Evolutionary conservation across 2,797 vertebrate genomes (phyloP), one percentile per base, ranked within the genome.

Genomic region (Crocidura indochinensis): DNA sequence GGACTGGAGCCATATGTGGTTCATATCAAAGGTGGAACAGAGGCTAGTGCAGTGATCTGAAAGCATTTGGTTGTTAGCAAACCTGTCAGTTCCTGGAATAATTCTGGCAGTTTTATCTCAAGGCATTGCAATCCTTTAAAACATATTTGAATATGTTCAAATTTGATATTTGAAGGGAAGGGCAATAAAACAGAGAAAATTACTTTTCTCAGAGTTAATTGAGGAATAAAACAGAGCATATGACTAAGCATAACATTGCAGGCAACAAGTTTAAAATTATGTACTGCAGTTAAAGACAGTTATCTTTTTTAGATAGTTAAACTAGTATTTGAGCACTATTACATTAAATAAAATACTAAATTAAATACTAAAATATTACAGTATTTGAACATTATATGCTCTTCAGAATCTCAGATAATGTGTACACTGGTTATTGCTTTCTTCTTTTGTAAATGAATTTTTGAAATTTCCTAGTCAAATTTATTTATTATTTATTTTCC

Each of bases 31-130:
- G 84, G 77, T 94, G 76, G 29, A 91, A 79, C 95, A 62, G 74
- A 92, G 51, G 89, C 51, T 90, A 82, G 69, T n/a, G 81, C 91
- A 93, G 49, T 75, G 85, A 97, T 95, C 89, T 95, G 91, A 96
- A 94, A 92, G 88, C 20, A 81, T 74, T 89, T 87, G 38, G 87
- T 93, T 94, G 46, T 95, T 95, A 96, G 82, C 64, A 97, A 96
- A 96, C 81, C 94, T 97, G 96, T 96, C 96, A 97, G 84, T 77
- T 78, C 77, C 95, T 94, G 73, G 76, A 96, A 95, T 87, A 96
- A 93, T 95, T 96, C 76, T 92, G 83, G 29, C 64, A 94, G 38
- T 68, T 97, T 96, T 94, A 79, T 96, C 86, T 90, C 91, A 80
- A 96, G 95, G 93, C 80, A 94, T 90, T 97, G 72, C 72, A 92